Base-by-base conservation (phyloP, 1,140 invertebrate genomes). In the Calliopsis andreniformis region DNA sequence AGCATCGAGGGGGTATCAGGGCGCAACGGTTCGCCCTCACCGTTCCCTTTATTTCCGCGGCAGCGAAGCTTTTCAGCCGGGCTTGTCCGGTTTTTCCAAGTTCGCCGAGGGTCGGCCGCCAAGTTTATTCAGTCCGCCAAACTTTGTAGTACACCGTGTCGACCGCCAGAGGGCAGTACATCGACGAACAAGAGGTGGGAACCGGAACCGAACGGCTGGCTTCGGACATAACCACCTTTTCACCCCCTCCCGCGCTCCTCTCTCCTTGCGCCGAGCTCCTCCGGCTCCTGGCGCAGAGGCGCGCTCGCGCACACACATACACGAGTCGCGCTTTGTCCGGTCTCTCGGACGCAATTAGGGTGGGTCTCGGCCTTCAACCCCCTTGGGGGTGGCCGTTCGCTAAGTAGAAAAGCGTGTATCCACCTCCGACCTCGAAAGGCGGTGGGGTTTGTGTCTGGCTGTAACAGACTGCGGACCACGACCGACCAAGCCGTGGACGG, bases 331-430 rank as follows among this genome's bases (percentile, higher is more conserved):
- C 91, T 92, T 92, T 91, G 91, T 92, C 91, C 91, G 82, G 83
- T 92, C 91, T 90, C 91, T 92, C 89, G 91, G 90, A 92, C 90
- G 91, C 90, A 92, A 92, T 92, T 92, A 92, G 91, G 91, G 89
- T 90, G 90, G 89, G 89, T 89, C 87, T 89, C 86, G 83, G 85
- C 78, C 85, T 79, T 83, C 88, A 83, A 85, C 70, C 84, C 89
- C 89, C 87, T 86, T 81, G 84, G 87, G 89, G 89, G 81, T 86
- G 86, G 83, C 87, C 85, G 84, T 85, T 80, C 86, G 86, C 89
- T 92, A 92, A 92, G 91, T 92, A 92, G 91, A 92, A 92, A 92
- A 92, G 91, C 91, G 91, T 92, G 91, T 92, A 89, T 86, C 87
- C 86, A 91, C 89, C 90, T 84, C 87, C 86, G 83, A 87, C 82